Base-by-base conservation (phyloP, 2,888 invertebrate species). In the Tetranychus piercei region DNA sequence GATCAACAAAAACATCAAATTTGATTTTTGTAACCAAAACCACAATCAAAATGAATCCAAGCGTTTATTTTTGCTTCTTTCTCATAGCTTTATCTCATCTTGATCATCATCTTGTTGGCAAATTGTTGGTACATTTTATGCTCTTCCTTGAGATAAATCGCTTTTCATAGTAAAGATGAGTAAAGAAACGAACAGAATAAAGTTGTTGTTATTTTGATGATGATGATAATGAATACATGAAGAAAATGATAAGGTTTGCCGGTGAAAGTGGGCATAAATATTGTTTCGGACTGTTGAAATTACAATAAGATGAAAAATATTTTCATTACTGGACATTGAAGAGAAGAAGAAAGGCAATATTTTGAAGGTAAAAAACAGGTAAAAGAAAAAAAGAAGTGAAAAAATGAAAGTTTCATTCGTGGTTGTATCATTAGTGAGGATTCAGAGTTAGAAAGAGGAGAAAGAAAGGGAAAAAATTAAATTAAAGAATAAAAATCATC, bases 191-290 rank as follows among this genome's bases (percentile, higher is more conserved):
- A 23, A 67, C 18, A 67, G 67, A 67, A n/a, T 18, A n/a, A 55
- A 55, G 69, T 69, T 20, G 69, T 7, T 67, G 6, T 64, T n/a
- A n/a, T n/a, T n/a, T 18, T 66, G 66, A 22, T 4, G 15, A 18
- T n/a, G 20, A 23, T 67, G 22, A 7, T 23, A 20, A 20, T 11
- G 69, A 69, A 18, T 23, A 66, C n/a, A 22, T 20, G 34, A 11
- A 69, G 69, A n/a, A 23, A 67, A 23, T 22, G 67, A n/a, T 18
- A 65, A 65, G 34, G 34, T 34, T 55, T 55, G 15, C 55, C 55
- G 55, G 55, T 55, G 55, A 55, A 55, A 55, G 55, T 55, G 55
- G 55, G 55, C 55, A 55, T 55, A 55, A 55, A 55, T 55, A 55
- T 55, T 55, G 55, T 55, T 55, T 55, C 55, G 55, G 55, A 55